phyloP scores from a whole-genome alignment of 1,140 invertebrate genomes.

The Drosophila kanapiae region DNA sequence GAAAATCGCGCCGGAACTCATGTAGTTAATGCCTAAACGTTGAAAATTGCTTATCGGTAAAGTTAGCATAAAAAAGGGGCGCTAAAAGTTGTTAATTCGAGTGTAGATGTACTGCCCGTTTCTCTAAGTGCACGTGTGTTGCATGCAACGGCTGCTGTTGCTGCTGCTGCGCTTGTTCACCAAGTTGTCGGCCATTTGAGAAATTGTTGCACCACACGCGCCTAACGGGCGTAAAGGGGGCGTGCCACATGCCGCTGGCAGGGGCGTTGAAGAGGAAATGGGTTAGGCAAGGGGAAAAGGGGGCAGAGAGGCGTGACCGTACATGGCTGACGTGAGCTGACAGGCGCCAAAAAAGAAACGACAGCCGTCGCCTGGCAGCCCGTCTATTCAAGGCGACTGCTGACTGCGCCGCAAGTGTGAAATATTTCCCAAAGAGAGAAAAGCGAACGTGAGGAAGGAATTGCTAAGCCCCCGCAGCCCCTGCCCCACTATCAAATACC shows the following conservation, averaged over 20 bases:
- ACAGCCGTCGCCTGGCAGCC: conserved; percentile 32
- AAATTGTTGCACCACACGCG: conserved; percentile 47
- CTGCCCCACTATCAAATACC: background rate
- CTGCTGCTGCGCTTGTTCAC: conserved; percentile 25
- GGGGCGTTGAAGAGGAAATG: background rate
- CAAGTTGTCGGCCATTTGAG: conserved; percentile 45
- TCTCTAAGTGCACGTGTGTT: conserved; percentile 11
- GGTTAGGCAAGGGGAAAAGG: background rate
- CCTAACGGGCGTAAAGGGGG: conserved; percentile 24
- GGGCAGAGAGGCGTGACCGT: conserved; percentile 5
- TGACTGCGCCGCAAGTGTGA: conserved; percentile 62
- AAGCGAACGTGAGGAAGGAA: conserved; percentile 35
- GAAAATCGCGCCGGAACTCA: background rate
- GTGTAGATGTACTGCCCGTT: background rate
- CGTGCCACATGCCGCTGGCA: background rate
- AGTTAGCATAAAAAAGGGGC: background rate
- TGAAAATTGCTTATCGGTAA: background rate
- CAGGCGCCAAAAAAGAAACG: conserved; percentile 53
- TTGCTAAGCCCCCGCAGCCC: background rate
- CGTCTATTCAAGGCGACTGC: conserved; percentile 59
- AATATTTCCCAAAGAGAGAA: conserved; percentile 48
- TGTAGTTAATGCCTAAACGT: background rate
- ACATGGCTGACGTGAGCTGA: conserved; percentile 47
- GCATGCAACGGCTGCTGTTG: conserved; percentile 25
- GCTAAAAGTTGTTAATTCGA: background rate